Conservation (phyloP, 2,888 invertebrate genomes). For the Lamellibrachia columna region DNA sequence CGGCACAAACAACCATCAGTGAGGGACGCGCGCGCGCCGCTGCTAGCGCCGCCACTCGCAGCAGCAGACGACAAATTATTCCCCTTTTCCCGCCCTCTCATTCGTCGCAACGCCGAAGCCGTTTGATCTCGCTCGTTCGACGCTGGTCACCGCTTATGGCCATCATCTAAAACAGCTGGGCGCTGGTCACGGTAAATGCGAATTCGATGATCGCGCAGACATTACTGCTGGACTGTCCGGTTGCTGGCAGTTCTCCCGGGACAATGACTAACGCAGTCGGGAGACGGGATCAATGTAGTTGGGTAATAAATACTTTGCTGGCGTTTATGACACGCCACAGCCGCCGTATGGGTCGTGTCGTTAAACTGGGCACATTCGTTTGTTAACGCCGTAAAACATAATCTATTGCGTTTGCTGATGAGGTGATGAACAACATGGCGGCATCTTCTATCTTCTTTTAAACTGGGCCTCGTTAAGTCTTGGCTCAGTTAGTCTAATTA, state of each 20-base stretch:
- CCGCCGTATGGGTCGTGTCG: background rate
- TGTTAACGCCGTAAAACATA: background rate
- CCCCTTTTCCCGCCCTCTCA: background rate
- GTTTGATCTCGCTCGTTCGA: background rate
- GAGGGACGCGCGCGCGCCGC: no score
- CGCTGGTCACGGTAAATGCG: background rate
- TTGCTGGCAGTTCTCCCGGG: background rate
- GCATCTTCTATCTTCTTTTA: background rate
- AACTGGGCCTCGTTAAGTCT: background rate
- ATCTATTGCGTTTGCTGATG: background rate
- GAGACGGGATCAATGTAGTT: background rate
- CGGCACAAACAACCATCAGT: background rate
- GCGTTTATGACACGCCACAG: background rate
- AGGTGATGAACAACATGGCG: background rate
- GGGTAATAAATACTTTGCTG: constrained; percentile 6
- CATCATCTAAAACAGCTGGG: constrained; percentile 11
- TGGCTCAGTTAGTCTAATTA: background rate
- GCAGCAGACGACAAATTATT: background rate
- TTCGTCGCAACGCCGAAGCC: background rate
- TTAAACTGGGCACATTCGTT: background rate
- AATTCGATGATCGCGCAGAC: background rate
- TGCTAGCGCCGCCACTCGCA: background rate
- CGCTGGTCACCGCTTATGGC: background rate
- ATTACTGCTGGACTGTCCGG: background rate
- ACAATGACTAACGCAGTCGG: background rate